Percentiles rank a stretch among this genome's conserved stretches.
phyloP scores from a whole-genome alignment of 2,888 invertebrate genomes.

The Tridacna gigas region DNA sequence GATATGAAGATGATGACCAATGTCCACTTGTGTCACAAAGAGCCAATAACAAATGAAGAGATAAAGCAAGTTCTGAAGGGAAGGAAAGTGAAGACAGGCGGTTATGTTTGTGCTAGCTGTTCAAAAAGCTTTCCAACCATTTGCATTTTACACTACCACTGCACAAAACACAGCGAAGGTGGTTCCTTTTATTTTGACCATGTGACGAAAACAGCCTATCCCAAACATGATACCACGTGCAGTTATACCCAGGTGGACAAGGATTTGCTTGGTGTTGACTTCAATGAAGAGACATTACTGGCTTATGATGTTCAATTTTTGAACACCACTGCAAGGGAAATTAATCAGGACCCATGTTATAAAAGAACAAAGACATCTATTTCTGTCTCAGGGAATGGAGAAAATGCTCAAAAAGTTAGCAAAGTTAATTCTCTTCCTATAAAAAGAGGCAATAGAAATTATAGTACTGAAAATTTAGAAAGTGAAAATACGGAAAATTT shows the following conservation, averaged over 20 bases:
- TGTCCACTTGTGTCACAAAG: conserved; percentile 27
- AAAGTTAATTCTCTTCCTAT: too few relatives aligned
- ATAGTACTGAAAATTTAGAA: too few relatives aligned
- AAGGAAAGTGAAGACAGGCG: not conserved
- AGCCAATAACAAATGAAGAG: not conserved
- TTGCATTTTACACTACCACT: conserved; percentile 48
- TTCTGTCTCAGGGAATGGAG: not conserved
- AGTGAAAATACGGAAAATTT: too few relatives aligned
- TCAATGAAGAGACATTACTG: not conserved
- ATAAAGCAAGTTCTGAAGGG: conserved; percentile 15
- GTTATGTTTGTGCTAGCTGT: conserved; percentile 41
- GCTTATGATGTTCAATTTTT: not conserved
- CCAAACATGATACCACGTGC: conserved; percentile 45
- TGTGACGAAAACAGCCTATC: conserved; percentile 51
- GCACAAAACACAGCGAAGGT: conserved; percentile 39
- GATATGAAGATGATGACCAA: conserved; percentile 24
- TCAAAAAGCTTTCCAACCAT: conserved; percentile 42
- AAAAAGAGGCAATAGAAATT: too few relatives aligned
- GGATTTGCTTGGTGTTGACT: not conserved
- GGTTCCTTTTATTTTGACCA: conserved; percentile 56
- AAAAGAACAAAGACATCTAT: not conserved
- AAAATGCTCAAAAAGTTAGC: not conserved
- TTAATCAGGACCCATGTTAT: not conserved
- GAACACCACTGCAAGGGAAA: conserved; percentile 1
- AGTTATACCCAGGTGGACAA: conserved; percentile 37